Conservation (phyloP, 2,888 invertebrate genomes). For the Calameuta idolon region DNA sequence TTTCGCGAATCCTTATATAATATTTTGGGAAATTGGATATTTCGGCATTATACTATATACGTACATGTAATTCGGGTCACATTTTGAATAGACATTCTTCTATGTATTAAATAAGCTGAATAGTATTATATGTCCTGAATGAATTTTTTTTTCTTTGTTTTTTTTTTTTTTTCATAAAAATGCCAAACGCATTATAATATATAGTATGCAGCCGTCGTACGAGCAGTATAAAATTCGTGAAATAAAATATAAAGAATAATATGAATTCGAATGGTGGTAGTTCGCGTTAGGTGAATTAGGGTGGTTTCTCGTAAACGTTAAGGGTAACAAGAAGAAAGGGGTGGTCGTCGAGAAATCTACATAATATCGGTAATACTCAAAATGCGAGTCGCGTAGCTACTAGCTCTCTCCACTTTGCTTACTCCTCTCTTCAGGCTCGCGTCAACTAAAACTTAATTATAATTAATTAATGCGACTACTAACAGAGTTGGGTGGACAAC, state of each 20-base stretch:
- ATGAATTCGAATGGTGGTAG: not conserved
- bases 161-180: too few species aligned
- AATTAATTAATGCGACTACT: slow-evolving; percentile 84
- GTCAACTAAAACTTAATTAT: slow-evolving; percentile 87
- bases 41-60: not conserved
- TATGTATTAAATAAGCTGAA: too few species aligned
- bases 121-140: not conserved
- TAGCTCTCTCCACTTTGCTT: slow-evolving; percentile 38
- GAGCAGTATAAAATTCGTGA: not conserved
- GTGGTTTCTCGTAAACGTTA: not conserved
- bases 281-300: not conserved
- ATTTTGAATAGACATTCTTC: too few species aligned
- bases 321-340: not conserved
- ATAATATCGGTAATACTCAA: slow-evolving; percentile 65
- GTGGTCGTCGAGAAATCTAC: slow-evolving; percentile 51
- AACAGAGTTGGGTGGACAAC: slow-evolving; percentile 58
- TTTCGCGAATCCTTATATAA: not conserved
- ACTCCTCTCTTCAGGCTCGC: slow-evolving; percentile 65
- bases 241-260: not conserved
- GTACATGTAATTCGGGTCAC: too few species aligned
- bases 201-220: not conserved
- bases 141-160: not conserved
- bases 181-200: not conserved
- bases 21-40: not conserved
- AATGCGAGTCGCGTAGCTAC: slow-evolving; percentile 63